Evolutionary conservation across 2,797 vertebrate genomes (phyloP).

Genomic region (Tapera naevia): DNA sequence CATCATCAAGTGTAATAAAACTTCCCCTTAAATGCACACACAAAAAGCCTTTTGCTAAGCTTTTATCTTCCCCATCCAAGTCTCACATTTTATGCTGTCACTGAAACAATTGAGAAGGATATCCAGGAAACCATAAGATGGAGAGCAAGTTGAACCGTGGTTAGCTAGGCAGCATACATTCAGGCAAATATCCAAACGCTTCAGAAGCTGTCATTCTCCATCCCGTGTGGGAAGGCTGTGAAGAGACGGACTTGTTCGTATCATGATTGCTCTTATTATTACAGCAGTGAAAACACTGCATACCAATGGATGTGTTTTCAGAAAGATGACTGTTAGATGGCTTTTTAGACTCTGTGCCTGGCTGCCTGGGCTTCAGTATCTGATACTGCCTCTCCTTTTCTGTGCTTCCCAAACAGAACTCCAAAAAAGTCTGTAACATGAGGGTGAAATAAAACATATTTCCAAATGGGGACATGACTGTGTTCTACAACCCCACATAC

Average conservation of each 20-base stretch:
- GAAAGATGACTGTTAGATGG: conserved; percentile 12
- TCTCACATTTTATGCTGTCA: conserved; percentile 58
- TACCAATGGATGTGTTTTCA: conserved; percentile 36
- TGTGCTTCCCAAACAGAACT: conserved; percentile 19
- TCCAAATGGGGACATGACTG: conserved; percentile 66
- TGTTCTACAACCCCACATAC: conserved; percentile 53
- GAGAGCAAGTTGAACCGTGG: conserved; percentile 23
- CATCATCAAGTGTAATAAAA: conserved; percentile 44
- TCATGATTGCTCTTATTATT: conserved; percentile 34
- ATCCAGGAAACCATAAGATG: conserved; percentile 52
- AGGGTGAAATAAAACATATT: conserved; percentile 67
- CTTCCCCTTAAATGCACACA: conserved; percentile 37
- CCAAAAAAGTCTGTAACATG: conserved; percentile 35
- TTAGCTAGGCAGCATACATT: conserved; percentile 38
- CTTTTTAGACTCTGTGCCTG: conserved; percentile 30
- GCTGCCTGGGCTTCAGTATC: conserved; percentile 27
- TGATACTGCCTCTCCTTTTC: conserved; percentile 4
- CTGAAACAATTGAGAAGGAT: conserved; percentile 52
- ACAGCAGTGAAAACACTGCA: conserved; percentile 30
- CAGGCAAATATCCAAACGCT: conserved; percentile 57
- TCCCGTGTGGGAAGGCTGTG: conserved; percentile 1
- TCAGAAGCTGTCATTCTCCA: conserved; percentile 27
- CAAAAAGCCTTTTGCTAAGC: conserved; percentile 39
- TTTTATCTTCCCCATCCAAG: conserved; percentile 38
- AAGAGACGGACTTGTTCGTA: conserved; percentile 35